These are phyloP conservation scores for Silurus glanis DNA, from an alignment of 2,113 vertebrate genomes.

Conservation along the genomic window DNA sequence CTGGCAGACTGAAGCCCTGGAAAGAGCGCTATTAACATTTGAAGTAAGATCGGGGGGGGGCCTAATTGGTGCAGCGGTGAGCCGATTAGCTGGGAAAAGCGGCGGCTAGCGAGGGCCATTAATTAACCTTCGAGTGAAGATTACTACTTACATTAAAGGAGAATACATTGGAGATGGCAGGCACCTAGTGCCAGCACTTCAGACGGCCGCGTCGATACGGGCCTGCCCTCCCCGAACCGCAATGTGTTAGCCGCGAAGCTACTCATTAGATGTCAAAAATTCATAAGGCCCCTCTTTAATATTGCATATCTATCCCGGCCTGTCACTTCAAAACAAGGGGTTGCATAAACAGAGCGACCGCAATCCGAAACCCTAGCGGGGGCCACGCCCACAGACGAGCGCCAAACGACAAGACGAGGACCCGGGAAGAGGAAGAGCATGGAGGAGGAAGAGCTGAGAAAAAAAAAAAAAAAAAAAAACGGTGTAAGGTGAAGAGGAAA, in stretches of 20 bases:
- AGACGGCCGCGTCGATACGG: conserved; percentile 81
- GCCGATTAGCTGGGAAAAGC: conserved; percentile 61
- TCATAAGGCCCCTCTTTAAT: conserved; percentile 99
- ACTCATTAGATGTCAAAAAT: conserved; percentile 99
- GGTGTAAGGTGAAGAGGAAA: conserved; percentile 48
- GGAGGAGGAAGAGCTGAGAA: conserved; percentile 14
- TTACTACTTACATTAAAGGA: conserved; percentile 96
- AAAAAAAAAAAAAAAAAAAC: background rate
- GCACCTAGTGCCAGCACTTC: conserved; percentile 86
- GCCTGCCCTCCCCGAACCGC: conserved; percentile 86
- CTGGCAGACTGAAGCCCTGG: conserved; percentile 51
- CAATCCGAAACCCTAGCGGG: conserved; percentile 84
- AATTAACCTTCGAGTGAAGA: conserved; percentile 98
- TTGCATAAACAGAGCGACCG: conserved; percentile 92
- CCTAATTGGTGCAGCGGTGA: conserved; percentile 65
- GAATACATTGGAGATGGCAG: conserved; percentile 90
- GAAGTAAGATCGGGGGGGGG: conserved; percentile 56
- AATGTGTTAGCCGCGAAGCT: conserved; percentile 96
- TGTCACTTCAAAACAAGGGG: conserved; percentile 97
- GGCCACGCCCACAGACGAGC: conserved; percentile 43
- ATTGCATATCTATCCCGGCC: conserved; percentile 97
- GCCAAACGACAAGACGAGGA: conserved; percentile 38
- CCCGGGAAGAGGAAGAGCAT: conserved; percentile 33
- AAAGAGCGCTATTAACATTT: conserved; percentile 69
- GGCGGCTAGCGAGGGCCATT: conserved; percentile 76